phyloP scores from a whole-genome alignment of 2,113 vertebrate species.

The Euleptes europaea region DNA sequence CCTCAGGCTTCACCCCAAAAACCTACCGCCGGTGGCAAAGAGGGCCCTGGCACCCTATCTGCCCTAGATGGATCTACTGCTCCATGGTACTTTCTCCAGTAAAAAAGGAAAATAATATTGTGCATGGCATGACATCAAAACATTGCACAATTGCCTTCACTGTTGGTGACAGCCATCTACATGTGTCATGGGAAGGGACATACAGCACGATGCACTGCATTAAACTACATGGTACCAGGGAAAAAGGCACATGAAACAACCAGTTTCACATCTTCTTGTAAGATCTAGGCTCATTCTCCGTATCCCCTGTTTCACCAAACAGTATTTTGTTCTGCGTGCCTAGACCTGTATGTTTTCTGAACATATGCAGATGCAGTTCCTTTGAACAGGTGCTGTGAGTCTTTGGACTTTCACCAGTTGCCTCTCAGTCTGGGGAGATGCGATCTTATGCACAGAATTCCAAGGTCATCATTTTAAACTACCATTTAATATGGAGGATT shows the following conservation, averaged over 20 bases:
- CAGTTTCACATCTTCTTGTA: background rate
- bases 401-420: background rate
- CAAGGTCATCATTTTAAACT: background rate
- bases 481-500: background rate
- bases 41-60: too few species aligned
- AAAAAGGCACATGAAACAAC: background rate
- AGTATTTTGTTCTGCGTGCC: background rate
- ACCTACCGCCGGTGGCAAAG: too few species aligned
- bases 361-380: too few species aligned
- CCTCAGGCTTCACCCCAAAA: too few species aligned
- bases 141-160: background rate
- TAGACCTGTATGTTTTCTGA: background rate
- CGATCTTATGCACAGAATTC: background rate
- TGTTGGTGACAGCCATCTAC: background rate
- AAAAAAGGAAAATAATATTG: background rate
- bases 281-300: rapidly evolving
- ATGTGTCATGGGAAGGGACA: too few species aligned
- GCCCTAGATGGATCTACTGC: background rate
- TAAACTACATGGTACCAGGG: background rate
- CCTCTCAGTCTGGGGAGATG: background rate
- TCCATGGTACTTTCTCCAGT: background rate
- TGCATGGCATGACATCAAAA: background rate
- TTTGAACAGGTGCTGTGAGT: background rate
- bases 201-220: too few species aligned
- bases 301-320: background rate